These are phyloP conservation scores for Anagyrus pseudococci DNA, from an alignment of 2,888 invertebrate genomes.

Conservation along the genomic window DNA sequence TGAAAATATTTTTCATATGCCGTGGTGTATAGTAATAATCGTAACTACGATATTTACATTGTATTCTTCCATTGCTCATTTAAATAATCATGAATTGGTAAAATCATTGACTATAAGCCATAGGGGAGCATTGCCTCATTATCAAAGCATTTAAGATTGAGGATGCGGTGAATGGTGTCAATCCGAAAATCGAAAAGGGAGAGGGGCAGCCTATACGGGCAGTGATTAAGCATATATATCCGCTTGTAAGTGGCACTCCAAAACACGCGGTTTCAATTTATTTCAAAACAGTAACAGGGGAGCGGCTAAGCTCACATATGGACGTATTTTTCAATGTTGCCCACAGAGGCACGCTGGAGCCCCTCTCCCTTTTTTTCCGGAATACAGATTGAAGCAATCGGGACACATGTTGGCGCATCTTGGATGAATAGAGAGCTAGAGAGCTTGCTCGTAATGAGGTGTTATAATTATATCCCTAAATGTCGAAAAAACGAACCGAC, in stretches of 20 bases:
- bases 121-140: too few relatives aligned
- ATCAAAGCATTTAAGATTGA: too few relatives aligned
- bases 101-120: too few relatives aligned
- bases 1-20: too few relatives aligned
- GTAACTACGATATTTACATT: too few relatives aligned
- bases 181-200: too few relatives aligned
- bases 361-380: not conserved
- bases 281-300: conserved; percentile 3
- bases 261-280: conserved; percentile 40
- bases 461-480: not conserved
- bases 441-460: not conserved
- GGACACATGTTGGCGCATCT: not conserved
- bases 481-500: not conserved
- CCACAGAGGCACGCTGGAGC: not conserved
- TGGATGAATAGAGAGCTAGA: not conserved
- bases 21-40: too few relatives aligned
- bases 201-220: too few relatives aligned
- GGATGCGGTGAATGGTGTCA: too few relatives aligned
- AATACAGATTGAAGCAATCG: not conserved
- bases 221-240: too few relatives aligned
- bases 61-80: too few relatives aligned
- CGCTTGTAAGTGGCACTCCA: conserved; percentile 26
- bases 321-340: conserved; percentile 25
- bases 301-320: conserved; percentile 17
- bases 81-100: too few relatives aligned